Percentiles rank a stretch among this genome's conserved stretches.
Conservation (phyloP, 2,113 vertebrate species). For the Catharus fuscescens region DNA sequence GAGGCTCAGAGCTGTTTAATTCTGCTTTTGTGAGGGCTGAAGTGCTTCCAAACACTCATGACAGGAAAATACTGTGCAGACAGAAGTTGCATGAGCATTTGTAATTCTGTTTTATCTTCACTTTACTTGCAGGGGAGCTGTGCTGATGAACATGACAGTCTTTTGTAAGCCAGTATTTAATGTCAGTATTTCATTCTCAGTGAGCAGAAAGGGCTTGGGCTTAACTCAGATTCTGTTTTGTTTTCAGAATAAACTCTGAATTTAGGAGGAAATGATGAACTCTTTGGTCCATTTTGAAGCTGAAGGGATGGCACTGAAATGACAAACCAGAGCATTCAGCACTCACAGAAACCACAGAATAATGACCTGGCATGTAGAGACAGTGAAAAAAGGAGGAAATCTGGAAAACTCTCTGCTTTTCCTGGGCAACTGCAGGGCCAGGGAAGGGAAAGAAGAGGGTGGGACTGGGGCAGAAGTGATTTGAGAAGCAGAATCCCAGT, state of each 20-base stretch:
- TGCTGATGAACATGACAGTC: neutral
- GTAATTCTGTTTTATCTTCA: neutral
- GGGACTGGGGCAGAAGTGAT: neutral
- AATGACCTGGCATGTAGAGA: neutral
- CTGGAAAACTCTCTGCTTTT: neutral
- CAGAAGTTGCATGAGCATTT: neutral
- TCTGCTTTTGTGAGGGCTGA: neutral
- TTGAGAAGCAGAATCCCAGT: neutral
- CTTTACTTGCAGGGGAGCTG: neutral
- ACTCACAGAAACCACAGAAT: neutral
- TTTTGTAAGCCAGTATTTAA: neutral
- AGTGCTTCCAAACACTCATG: neutral
- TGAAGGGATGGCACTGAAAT: neutral
- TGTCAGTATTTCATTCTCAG: neutral
- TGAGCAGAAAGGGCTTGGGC: neutral
- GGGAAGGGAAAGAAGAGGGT: neutral
- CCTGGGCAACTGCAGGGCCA: neutral
- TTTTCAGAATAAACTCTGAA: neutral
- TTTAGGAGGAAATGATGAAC: neutral
- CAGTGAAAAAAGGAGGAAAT: neutral
- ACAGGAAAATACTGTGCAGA: neutral
- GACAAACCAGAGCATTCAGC: neutral
- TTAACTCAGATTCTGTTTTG: neutral
- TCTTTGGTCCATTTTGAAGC: neutral
- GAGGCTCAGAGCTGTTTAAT: neutral